Conservation (phyloP, 2,888 invertebrate genomes). For the Brachyopa scutellaris region DNA sequence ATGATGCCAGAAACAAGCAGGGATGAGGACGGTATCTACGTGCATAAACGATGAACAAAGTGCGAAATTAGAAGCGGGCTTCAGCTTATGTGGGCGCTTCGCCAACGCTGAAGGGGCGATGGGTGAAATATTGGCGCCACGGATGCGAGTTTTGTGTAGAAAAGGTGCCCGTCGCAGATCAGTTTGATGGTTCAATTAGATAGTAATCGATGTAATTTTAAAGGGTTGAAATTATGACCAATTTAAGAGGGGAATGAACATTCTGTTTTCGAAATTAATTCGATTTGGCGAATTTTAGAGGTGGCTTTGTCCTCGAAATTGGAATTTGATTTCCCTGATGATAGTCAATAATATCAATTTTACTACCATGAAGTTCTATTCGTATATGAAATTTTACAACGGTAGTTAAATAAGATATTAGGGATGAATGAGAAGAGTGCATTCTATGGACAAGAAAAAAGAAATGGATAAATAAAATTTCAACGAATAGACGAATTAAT, state of each 20-base stretch:
- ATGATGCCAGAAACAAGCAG: conserved; percentile 8
- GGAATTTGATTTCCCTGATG: conserved; percentile 13
- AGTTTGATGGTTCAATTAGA: conserved; percentile 39
- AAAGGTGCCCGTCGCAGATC: conserved; percentile 34
- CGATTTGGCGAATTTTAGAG: neutral
- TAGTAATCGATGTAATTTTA: conserved; percentile 52
- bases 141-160: neutral
- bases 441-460: too few species aligned
- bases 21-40: conserved; percentile 3
- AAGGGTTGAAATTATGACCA: conserved; percentile 35
- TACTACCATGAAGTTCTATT: too few species aligned
- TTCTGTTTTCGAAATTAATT: conserved; percentile 16
- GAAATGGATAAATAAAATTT: too few species aligned
- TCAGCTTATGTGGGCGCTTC: conserved; percentile 1
- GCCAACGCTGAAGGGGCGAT: conserved; percentile 15
- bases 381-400: too few species aligned
- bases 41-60: conserved; percentile 28
- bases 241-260: conserved; percentile 5
- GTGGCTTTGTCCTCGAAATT: conserved; percentile 37
- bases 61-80: conserved; percentile 43
- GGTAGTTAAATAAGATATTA: too few species aligned
- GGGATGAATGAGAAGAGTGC: too few species aligned
- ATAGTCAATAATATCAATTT: conserved; percentile 5
- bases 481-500: too few species aligned
- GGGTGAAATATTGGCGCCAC: conserved; percentile 55